Percentiles rank a stretch among this genome's conserved stretches.
Conservation (phyloP, 2,888 invertebrate species). For the Argyra leucocephala region DNA sequence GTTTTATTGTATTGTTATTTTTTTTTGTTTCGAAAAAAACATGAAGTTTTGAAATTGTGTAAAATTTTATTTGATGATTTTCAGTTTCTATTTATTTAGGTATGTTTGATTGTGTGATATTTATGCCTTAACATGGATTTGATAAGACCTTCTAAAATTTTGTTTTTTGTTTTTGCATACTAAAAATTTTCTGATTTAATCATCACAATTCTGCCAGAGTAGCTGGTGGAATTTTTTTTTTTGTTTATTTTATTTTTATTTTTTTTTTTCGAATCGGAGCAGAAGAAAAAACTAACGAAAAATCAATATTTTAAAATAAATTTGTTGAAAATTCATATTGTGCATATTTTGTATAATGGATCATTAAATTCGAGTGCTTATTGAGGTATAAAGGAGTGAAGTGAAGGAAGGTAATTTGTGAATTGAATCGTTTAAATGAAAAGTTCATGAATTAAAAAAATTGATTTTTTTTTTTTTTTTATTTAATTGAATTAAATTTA, state of each 20-base stretch:
- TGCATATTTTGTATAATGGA: neutral
- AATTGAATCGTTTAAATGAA: neutral
- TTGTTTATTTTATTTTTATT: neutral
- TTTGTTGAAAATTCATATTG: neutral
- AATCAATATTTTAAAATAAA: neutral
- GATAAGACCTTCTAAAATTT: neutral
- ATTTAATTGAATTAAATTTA: constrained; percentile 13
- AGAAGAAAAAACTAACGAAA: neutral
- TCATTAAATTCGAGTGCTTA: neutral
- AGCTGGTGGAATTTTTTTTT: too few species aligned
- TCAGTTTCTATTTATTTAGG: neutral
- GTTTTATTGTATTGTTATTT: too few species aligned
- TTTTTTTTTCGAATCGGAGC: neutral
- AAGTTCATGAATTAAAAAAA: too few species aligned
- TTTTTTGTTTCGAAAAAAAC: neutral
- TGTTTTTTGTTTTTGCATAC: neutral
- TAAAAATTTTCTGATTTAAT: neutral
- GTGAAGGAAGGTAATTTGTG: neutral
- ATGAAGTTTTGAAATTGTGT: neutral
- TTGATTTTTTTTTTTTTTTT: neutral
- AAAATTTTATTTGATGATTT: neutral
- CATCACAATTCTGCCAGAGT: neutral
- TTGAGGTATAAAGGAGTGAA: neutral
- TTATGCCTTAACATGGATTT: neutral
- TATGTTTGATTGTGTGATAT: neutral